Evolutionary conservation across 2,888 invertebrate genomes (phyloP), one percentile per base, ranked within the genome.

Genomic region (Anarsia innoxiella): DNA sequence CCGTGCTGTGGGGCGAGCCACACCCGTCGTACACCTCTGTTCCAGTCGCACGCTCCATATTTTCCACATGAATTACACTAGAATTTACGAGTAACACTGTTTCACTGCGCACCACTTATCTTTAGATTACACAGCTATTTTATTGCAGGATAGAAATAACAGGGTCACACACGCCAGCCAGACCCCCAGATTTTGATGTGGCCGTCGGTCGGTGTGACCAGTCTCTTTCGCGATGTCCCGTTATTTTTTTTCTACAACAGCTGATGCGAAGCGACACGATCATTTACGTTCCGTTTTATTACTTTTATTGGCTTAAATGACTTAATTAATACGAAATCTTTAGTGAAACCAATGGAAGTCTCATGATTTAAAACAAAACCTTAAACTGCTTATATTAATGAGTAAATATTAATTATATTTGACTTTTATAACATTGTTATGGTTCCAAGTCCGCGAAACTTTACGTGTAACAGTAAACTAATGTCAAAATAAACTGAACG

Each of bases 21-120:
- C 88, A 88, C 88, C 88, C 88, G 83, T 86, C 88, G 83, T 86
- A 84, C 67, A 85, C 78, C 60, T 82, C 83, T 64, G 83, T 80
- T 75, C 80, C 84, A 58, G 80, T 79, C 53, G 82, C 80, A 59
- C 84, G 82, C 71, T 84, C 83, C 84, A 84, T 84, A 66, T 65
- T 80, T 72, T 78, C 59, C 70, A 80, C 82, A 79, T 82, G 78
- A 68, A 82, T 69, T 70, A 70, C 77, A 83, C 80, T 70, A 70
- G 58, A 70, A 76, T 72, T 76, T 73, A 59, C 58, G 54, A 56
- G 60, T 51, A 66, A 62, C 72, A 77, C 73, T 71, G 54, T 64
- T 66, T 53, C 51, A 72, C 73, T 65, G 70, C 67, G 66, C 64
- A 74, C 65, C 66, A 70, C 66, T 70, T 76, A 76, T 66, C 72